These are phyloP conservation scores for Chlorodrepanis virens DNA, from an alignment of 2,113 vertebrate genomes.

Conservation along the genomic window DNA sequence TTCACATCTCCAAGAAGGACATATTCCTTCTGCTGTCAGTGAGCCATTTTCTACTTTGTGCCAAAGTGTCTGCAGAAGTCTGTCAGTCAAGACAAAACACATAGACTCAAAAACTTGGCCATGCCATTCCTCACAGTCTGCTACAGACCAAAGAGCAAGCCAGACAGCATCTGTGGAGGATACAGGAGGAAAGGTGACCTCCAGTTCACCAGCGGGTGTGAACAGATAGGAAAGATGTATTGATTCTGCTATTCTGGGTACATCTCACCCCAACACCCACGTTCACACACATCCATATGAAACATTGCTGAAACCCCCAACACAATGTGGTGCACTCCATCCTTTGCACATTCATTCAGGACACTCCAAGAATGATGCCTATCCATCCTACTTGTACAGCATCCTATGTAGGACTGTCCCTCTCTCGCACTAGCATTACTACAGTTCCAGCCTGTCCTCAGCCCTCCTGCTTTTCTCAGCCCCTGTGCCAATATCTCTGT, in stretches of 20 bases:
- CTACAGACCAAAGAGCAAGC: neutral
- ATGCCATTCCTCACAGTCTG: neutral
- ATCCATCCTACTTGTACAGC: neutral
- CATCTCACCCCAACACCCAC: neutral
- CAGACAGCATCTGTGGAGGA: neutral
- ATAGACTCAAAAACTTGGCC: conserved; percentile 4
- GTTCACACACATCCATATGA: neutral
- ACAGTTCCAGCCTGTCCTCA: neutral
- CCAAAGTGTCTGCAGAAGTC: conserved; percentile 13
- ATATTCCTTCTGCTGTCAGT: conserved; percentile 37
- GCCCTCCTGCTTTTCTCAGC: neutral
- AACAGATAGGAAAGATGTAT: neutral
- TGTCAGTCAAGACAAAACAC: conserved; percentile 43
- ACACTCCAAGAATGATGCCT: neutral
- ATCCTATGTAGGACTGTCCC: neutral
- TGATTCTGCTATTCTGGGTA: neutral
- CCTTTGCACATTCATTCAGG: neutral
- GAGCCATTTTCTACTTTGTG: conserved; percentile 6
- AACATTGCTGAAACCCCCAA: neutral
- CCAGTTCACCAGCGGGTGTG: neutral
- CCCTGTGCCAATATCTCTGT: neutral
- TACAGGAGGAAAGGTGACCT: neutral
- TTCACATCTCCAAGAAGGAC: conserved; percentile 16
- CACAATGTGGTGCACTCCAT: neutral
- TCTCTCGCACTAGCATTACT: neutral